Percentiles rank a stretch among this genome's conserved stretches.
Conservation (phyloP, 2,113 vertebrate species). For the Actenoides lindsayi region DNA sequence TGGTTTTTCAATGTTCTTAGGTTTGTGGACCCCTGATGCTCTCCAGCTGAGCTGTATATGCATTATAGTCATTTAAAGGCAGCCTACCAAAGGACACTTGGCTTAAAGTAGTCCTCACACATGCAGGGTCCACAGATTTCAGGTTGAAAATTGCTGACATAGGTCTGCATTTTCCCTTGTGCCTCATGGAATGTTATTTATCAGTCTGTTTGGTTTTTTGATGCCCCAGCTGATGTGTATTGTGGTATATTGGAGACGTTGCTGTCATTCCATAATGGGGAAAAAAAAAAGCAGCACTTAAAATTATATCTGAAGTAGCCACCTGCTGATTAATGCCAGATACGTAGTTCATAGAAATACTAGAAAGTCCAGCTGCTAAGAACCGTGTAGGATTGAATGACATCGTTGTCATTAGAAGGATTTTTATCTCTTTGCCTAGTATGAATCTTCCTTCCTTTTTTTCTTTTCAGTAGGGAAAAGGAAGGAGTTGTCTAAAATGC, state of each 20-base stretch:
- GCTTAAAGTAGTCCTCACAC: not conserved
- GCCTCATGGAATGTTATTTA: not conserved
- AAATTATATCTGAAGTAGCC: not conserved
- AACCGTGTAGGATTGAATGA: not conserved
- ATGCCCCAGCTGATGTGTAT: not conserved
- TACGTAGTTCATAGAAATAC: not conserved
- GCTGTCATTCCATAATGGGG: not conserved
- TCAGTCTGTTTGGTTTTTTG: not conserved
- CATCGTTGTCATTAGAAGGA: not conserved
- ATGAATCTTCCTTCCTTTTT: not conserved
- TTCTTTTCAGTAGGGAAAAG: too few relatives aligned
- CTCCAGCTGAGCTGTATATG: not conserved
- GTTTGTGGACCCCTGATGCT: conserved; percentile 26
- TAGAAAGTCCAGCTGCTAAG: not conserved
- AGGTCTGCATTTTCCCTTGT: not conserved
- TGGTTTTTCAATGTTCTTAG: not conserved
- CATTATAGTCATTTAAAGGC: not conserved
- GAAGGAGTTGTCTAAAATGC: not conserved
- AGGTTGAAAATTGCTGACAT: not conserved
- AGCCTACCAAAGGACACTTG: not conserved
- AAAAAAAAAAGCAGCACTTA: not conserved
- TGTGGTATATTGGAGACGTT: not conserved
- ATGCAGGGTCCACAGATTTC: not conserved
- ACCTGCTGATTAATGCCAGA: conserved; percentile 6
- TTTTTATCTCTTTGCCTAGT: not conserved